These are phyloP conservation scores for Hipposideros larvatus DNA, from an alignment of 2,797 vertebrate species.

Conservation along the genomic window DNA sequence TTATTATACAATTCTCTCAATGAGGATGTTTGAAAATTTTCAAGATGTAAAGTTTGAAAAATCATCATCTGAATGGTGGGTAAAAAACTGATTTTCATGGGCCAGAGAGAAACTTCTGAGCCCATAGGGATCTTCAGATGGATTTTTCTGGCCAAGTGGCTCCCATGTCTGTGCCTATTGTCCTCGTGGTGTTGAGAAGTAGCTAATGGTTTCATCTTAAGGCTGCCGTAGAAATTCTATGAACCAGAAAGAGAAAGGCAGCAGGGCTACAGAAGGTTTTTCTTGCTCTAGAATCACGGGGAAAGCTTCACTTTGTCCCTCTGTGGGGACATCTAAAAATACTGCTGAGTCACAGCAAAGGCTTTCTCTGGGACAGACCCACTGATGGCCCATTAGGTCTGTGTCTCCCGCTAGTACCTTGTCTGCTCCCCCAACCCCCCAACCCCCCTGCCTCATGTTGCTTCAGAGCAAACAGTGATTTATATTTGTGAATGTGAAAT, in stretches of 20 bases:
- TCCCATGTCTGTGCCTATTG: neutral
- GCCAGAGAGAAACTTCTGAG: neutral
- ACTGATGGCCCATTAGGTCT: neutral
- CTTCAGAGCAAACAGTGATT: constrained; percentile 23
- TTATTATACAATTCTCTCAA: neutral
- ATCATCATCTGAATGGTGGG: neutral
- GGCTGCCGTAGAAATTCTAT: neutral
- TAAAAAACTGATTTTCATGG: neutral
- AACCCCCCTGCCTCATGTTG: neutral
- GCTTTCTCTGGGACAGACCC: neutral
- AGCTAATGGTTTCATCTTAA: neutral
- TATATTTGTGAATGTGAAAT: constrained; percentile 42
- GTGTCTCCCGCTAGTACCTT: neutral
- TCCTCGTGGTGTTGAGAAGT: neutral
- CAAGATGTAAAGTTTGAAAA: neutral
- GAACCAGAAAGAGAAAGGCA: neutral
- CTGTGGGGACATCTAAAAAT: neutral
- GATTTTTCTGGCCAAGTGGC: neutral
- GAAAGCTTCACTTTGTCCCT: neutral
- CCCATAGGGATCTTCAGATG: neutral
- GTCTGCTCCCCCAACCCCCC: neutral
- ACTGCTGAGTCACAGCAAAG: neutral
- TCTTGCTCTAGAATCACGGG: neutral
- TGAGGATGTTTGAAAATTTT: neutral
- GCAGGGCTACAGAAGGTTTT: neutral